Base-by-base conservation (phyloP, 1,140 invertebrate genomes). In the Nebria ingens region DNA sequence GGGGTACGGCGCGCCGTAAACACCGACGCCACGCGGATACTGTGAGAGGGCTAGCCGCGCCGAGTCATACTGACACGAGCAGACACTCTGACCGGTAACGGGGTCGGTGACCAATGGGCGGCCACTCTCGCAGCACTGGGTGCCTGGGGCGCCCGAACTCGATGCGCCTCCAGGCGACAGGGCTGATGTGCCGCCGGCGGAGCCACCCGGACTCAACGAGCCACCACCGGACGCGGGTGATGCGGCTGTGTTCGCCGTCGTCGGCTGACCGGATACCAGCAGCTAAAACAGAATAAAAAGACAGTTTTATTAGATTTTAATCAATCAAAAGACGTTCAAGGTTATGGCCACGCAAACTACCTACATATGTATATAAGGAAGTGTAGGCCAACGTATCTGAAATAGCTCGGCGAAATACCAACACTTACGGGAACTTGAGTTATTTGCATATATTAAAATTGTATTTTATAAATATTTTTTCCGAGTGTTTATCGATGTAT, bases 21-120 rank as follows among this genome's bases (percentile, higher is more conserved):
- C 81, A 21, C 81, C 79, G 13, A 80, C 76, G 61, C 79, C 73
- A 70, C 80, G 72, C 65, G 88, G 83, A 71, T 91, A 81, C 19
- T 84, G 79, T 52, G 84, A 79, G 57, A 87, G 75, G 59, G 86
- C 84, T 58, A 88, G 76, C 59, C 86, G 77, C 19, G 87, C 83
- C 52, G 81, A 85, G 69, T 93, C 92, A 76, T 96, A 96, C 71
- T 96, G 93, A 74, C 93, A 96, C 55, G 92, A 95, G 75, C 93
- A 97, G 45, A 96, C 89, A 13, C 90, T 90, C 70, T 96, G 92
- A 15, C 93, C 93, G n/a, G 91, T 93, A 22, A 94, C 87, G 0
- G 92, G 93, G 72, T 97, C 93, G 25, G 91, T 93, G 79, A 94
- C 87, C 66, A 96, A 86, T 55, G 92, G 91, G 54, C 93, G 82